These are phyloP conservation scores for Chydorus sphaericus DNA, from an alignment of 2,888 invertebrate genomes.

Conservation along the genomic window DNA sequence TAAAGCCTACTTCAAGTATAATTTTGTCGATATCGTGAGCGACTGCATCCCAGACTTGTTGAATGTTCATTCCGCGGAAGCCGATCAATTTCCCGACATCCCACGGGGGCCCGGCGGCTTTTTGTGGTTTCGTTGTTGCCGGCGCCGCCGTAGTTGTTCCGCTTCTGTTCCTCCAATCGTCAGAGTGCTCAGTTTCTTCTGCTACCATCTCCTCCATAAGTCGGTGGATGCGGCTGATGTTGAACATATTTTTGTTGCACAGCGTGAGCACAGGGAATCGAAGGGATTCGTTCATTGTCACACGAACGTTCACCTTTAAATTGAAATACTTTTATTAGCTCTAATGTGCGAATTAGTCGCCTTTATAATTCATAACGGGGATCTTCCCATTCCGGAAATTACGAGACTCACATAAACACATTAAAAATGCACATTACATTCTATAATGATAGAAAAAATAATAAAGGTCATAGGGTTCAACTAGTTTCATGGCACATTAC, in stretches of 20 bases:
- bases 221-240: constrained; percentile 16
- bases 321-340: too few species aligned
- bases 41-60: constrained; percentile 15
- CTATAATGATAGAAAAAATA: too few species aligned
- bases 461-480: too few species aligned
- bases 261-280: constrained; percentile 19
- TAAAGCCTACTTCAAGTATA: constrained; percentile 15
- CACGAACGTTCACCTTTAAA: constrained; percentile 20
- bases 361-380: too few species aligned
- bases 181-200: too few species aligned
- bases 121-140: background rate
- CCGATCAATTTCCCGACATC: constrained; percentile 15
- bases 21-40: constrained; percentile 12
- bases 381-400: too few species aligned
- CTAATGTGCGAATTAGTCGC: too few species aligned
- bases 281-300: constrained; percentile 19
- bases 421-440: too few species aligned
- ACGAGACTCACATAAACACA: too few species aligned
- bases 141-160: background rate
- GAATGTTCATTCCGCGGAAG: constrained; percentile 13
- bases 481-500: too few species aligned
- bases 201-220: constrained; percentile 10
- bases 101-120: background rate
- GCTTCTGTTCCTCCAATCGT: too few species aligned
- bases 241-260: constrained; percentile 21